Percentiles rank a stretch among this genome's conserved stretches.
These are phyloP conservation scores for Creontiades dilutus DNA, from an alignment of 2,888 invertebrate genomes.

Conservation along the genomic window DNA sequence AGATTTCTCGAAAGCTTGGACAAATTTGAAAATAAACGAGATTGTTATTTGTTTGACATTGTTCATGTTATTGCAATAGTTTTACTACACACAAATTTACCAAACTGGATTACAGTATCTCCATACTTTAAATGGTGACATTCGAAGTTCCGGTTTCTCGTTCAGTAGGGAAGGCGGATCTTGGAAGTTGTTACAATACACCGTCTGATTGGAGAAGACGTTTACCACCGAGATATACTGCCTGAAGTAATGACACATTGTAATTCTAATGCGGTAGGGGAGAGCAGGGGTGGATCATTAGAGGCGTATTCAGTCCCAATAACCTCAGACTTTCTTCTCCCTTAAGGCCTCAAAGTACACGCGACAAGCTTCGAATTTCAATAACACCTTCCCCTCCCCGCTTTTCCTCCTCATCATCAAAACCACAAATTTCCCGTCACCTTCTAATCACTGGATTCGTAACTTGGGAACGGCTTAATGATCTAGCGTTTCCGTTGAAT, in stretches of 20 bases:
- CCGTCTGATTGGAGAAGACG: conserved; percentile 56
- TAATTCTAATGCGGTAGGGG: conserved; percentile 66
- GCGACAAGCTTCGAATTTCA: conserved; percentile 69
- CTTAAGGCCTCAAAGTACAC: conserved; percentile 63
- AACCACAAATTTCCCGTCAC: conserved; percentile 20
- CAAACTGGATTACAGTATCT: background rate
- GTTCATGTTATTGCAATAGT: background rate
- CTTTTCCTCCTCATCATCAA: background rate
- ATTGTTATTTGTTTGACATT: background rate
- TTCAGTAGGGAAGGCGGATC: background rate
- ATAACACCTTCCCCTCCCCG: conserved; percentile 30
- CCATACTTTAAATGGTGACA: background rate
- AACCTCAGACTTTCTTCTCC: conserved; percentile 69
- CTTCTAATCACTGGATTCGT: conserved; percentile 54
- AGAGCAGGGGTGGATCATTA: conserved; percentile 50
- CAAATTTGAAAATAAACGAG: no score
- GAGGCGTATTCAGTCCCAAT: conserved; percentile 70
- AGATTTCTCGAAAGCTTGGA: no score
- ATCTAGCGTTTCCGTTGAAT: conserved; percentile 65
- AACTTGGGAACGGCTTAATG: conserved; percentile 63
- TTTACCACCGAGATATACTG: conserved; percentile 42
- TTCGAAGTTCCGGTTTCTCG: background rate
- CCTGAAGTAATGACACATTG: conserved; percentile 67
- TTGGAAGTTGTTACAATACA: conserved; percentile 45
- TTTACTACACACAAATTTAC: background rate